Conservation (phyloP, 2,888 invertebrate genomes). For the Ichneumoninae sp. region DNA sequence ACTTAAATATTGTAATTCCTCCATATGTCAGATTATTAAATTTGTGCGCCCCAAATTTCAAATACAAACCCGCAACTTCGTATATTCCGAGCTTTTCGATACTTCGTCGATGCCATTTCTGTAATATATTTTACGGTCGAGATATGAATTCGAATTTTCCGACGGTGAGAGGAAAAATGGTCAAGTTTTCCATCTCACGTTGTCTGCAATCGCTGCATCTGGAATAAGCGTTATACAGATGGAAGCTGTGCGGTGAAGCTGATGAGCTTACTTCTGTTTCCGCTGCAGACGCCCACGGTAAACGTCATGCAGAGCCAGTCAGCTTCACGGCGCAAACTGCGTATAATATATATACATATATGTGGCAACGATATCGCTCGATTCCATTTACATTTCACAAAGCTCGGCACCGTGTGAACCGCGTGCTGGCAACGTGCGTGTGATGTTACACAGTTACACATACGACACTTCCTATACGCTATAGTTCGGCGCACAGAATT, state of each 20-base stretch:
- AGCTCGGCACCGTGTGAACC: slow-evolving; percentile 8
- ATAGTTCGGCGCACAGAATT: slow-evolving; percentile 33
- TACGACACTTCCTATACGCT: slow-evolving; percentile 16
- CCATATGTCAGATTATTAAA: background rate
- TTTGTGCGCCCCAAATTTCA: background rate
- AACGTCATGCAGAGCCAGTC: background rate
- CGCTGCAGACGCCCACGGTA: background rate
- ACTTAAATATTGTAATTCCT: background rate
- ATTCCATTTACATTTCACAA: slow-evolving; percentile 53
- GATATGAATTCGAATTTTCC: slow-evolving; percentile 18
- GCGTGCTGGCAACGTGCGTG: slow-evolving; percentile 40
- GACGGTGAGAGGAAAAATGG: slow-evolving; percentile 22
- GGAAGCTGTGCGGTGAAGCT: background rate
- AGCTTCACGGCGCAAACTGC: background rate
- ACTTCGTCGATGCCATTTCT: background rate
- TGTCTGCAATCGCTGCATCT: slow-evolving; percentile 6
- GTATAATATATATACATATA: background rate
- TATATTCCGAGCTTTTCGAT: too few relatives aligned
- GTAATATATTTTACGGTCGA: background rate
- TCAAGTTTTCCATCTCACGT: background rate
- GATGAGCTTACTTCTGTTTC: slow-evolving; percentile 1
- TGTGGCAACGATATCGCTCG: slow-evolving; percentile 40
- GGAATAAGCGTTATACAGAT: slow-evolving; percentile 11
- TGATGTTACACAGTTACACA: slow-evolving; percentile 12
- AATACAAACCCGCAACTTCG: background rate